Percentiles rank a stretch among this genome's conserved stretches.
phyloP scores from a whole-genome alignment of 64 coral and sea anemone genomes.

The Cladopsammia gracilis region DNA sequence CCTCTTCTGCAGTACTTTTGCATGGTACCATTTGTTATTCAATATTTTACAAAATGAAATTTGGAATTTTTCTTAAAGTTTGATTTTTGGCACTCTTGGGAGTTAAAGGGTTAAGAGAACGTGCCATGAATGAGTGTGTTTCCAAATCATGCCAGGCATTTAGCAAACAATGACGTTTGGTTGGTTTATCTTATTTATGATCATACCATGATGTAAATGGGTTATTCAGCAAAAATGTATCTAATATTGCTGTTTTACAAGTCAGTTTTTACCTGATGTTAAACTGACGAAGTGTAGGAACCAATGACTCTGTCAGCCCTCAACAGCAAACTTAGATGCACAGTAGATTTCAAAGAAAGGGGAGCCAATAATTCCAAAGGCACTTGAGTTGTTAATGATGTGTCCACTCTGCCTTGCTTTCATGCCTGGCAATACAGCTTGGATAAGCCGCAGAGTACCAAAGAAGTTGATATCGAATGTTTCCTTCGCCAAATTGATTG shows the following conservation, averaged over 20 bases:
- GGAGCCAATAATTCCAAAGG: conserved; percentile 24
- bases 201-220: too few relatives aligned
- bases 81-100: background rate
- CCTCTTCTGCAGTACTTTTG: too few relatives aligned
- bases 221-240: too few relatives aligned
- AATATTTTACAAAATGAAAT: too few relatives aligned
- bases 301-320: conserved; percentile 61
- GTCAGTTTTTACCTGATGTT: conserved; percentile 59
- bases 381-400: conserved; percentile 62
- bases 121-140: too few relatives aligned
- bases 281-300: conserved; percentile 57
- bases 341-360: conserved; percentile 67
- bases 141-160: too few relatives aligned
- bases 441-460: conserved; percentile 39
- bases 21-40: too few relatives aligned
- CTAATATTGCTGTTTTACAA: background rate
- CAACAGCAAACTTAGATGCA: conserved; percentile 77
- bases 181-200: too few relatives aligned
- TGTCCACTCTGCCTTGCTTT: conserved; percentile 47
- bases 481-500: conserved; percentile 27
- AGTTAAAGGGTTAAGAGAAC: background rate
- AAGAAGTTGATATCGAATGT: conserved; percentile 62
- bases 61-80: too few relatives aligned
- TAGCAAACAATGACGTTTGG: too few relatives aligned
- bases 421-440: conserved; percentile 59